A percentile compares a stretch with the other conserved stretches of the same genome.
These are phyloP conservation scores for Austrolebias charrua DNA, from an alignment of 2,797 vertebrate genomes.

Conservation along the genomic window DNA sequence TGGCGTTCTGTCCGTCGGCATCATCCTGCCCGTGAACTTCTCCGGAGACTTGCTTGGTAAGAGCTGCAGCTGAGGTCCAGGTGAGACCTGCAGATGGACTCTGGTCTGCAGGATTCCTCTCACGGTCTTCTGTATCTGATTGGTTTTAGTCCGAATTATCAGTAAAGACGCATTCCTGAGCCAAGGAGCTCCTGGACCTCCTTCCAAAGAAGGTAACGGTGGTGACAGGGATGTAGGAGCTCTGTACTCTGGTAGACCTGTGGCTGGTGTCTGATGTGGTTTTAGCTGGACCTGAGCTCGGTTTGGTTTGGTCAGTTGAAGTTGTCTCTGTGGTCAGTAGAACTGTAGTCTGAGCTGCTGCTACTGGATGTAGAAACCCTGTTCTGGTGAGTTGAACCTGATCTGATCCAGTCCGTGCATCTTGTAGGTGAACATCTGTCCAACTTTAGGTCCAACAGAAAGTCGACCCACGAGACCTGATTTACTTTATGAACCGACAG, in stretches of 20 bases:
- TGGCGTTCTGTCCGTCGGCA: conserved; percentile 92
- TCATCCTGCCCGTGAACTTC: conserved; percentile 95
- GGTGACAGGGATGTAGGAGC: conserved; percentile 1
- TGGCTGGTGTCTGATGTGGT: conserved; percentile 25
- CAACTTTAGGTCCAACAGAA: too few species aligned
- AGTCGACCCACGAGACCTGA: too few species aligned
- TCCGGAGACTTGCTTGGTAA: conserved; percentile 94
- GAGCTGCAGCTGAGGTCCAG: conserved; percentile 7
- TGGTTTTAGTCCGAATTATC: conserved; percentile 69
- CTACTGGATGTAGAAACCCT: background rate
- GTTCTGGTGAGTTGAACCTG: background rate
- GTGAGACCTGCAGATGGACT: background rate
- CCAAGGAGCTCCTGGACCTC: conserved; percentile 55
- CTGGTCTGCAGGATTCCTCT: conserved; percentile 10
- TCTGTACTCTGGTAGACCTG: conserved; percentile 4
- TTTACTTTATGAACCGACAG: too few species aligned
- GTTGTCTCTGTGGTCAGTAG: conserved; percentile 7
- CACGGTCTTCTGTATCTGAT: conserved; percentile 40
- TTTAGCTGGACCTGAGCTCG: background rate
- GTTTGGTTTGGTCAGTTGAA: conserved; percentile 1
- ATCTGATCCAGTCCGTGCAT: background rate
- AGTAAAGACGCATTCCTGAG: conserved; percentile 59
- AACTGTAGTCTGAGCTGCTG: background rate
- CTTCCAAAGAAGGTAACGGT: conserved; percentile 72
- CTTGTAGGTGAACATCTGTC: too few species aligned